Base-by-base conservation (phyloP, 2,888 invertebrate genomes). In the Anthrax anthrax region DNA sequence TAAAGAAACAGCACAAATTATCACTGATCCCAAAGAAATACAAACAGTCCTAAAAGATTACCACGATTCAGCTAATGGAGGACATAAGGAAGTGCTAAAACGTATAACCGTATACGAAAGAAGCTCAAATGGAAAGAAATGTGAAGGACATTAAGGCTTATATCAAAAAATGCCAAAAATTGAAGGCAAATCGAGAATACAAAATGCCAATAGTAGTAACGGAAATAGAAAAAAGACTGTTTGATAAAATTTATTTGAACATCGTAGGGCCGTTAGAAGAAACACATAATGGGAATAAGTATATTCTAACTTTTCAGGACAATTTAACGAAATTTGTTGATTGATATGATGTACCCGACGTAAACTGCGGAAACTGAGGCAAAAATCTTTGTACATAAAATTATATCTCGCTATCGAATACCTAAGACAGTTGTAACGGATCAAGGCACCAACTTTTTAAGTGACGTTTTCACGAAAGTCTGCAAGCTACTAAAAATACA, bases 241-340 rank as follows among this genome's bases (percentile, higher is more conserved):
- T 32, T 12, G 29, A 32, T 4, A 32, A 12, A 32, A 32, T 32
- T 12, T 9, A 9, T 12, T 12, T 32, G 3, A 39, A 47, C 16
- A 47, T 44, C 18, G 37, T 47, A 4, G 29, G 43, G 13, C 38
- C 19, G 6, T 39, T 50, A 5, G 43, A 43, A 8, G 32, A 39
- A 14, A 41, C 44, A 4, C 2, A 37, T 5, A 27, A 34, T 2
- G 39, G 47, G n/a, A 42, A 48, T 12, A 47, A 51, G 45, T 47
- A 47, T 34, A 42, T 47, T 5, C n/a, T 47, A n/a, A 47, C 43
- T 4, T 47, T 49, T 12, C 51, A 51, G 32, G 47, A 45, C 13
- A 41, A 49, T 23, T 39, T 47, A 6, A 47, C 49, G 1, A 47
- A 51, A 37, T 50, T 29, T 23, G 38, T 46, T 9, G 41, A 38